Base-by-base conservation (phyloP, 2,797 vertebrate species). In the Harpagifer antarcticus region DNA sequence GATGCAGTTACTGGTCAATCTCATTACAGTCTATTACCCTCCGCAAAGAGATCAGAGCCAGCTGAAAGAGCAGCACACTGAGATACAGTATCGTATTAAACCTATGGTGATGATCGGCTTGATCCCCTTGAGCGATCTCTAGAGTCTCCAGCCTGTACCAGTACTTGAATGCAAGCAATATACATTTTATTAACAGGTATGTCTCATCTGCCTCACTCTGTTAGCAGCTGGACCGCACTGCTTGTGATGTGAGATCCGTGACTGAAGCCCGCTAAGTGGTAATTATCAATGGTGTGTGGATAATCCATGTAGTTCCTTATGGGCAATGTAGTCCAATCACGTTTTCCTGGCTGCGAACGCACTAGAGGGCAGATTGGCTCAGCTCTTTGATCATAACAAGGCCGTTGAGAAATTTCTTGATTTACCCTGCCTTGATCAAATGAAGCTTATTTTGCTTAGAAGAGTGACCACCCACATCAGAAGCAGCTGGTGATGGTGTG, bases 371-470 rank as follows among this genome's bases (percentile, higher is more conserved):
- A 86, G 68, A 87, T 76, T 23, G 3, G 15, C 68, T 74, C 5
- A 45, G 59, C 40, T 78, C 88, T 94, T 93, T 93, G 87, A 93
- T 93, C 89, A 31, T 79, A 87, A 91, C 74, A 85, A 88, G 82
- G 63, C 74, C 16, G 86, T 47, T 74, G 79, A 85, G 84, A 82
- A 79, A 84, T 70, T 74, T 86, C 60, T 81, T 68, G 79, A 86
- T 87, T 88, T 74, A 23, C 59, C 59, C 74, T 61, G 77, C 74
- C 58, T 89, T 87, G 76, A 92, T 92, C 81, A 88, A 88, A 82
- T 69, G 69, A 87, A 87, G 75, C 83, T 75, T 31, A 58, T 60
- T 60, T 90, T 61, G 75, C 69, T 13, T 27, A 58, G 54, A 64
- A 10, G 48, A 83, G 55, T 69, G 74, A 76, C 85, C 85, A 81